A percentile compares a stretch with the other conserved stretches of the same genome.
Evolutionary conservation across 2,113 vertebrate species (phyloP).

Genomic region (Psittacara wagleri): DNA sequence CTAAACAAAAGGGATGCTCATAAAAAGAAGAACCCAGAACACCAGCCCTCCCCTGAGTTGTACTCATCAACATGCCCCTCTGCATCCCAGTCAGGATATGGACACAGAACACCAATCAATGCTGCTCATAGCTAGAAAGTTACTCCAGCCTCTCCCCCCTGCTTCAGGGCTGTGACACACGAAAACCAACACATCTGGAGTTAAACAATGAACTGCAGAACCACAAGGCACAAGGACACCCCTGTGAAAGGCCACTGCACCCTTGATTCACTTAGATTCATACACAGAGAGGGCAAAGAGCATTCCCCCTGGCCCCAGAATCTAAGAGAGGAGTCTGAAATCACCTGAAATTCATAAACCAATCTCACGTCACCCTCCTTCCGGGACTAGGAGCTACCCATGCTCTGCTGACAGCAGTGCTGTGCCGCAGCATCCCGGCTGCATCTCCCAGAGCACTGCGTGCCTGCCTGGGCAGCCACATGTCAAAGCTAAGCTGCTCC

Average conservation of each 20-base stretch:
- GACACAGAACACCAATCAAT: accelerated
- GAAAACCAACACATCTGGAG: neutral
- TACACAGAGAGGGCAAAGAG: neutral
- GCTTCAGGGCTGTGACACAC: neutral
- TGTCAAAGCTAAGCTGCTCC: neutral
- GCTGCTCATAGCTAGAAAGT: neutral
- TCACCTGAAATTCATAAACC: neutral
- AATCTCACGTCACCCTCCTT: neutral
- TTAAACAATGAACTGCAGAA: neutral
- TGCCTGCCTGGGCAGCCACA: accelerated
- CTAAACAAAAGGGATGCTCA: neutral
- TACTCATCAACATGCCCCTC: accelerated
- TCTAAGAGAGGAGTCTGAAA: neutral
- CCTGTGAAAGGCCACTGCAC: neutral
- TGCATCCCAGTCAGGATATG: neutral
- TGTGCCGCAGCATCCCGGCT: neutral
- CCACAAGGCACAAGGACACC: neutral
- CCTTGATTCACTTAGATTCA: neutral
- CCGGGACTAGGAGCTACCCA: accelerated
- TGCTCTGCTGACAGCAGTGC: neutral
- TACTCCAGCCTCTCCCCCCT: neutral
- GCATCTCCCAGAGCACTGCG: neutral
- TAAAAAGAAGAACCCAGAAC: neutral
- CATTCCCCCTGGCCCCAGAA: neutral
- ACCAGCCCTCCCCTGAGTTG: too few species aligned